Evolutionary conservation across 2,113 vertebrate genomes (phyloP), one percentile per base, ranked within the genome.

Genomic region (Diphyllodes magnificus): DNA sequence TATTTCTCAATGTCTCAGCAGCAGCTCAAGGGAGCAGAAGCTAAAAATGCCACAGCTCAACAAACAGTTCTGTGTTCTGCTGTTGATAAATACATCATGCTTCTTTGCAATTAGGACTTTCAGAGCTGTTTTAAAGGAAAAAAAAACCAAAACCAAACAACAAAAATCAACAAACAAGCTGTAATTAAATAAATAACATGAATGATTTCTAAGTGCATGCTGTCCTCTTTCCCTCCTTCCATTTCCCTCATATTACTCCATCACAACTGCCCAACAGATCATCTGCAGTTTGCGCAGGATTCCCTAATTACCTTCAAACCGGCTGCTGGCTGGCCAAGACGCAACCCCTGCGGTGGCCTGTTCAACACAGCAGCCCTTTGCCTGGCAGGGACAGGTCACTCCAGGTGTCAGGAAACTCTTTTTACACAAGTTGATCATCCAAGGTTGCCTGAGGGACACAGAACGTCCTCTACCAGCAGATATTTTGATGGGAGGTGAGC

Each of bases 1-100:
- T 84, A 92, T 97, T 97, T 96, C 95, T 94, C 88, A 95, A 93
- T 80, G 40, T 86, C 89, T 94, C 61, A 94, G 2, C 65, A 92
- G 84, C 91, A 88, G 89, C 91, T 93, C 82, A 65, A 49, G 90
- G 89, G 84, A 97, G 53, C 35, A 95, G 85, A 84, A 89, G 72
- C 89, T 96, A 93, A 96, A 96, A 87, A 92, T 86, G 68, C 66
- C 69, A 85, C 77, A 77, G 82, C 66, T 92, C 86, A 93, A 88
- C 80, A 91, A 96, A 90, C 64, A 93, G 71, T 75, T 85, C 60
- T 80, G n/a, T 93, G 63, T 73, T 82, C 50, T 79, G 30, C 84
- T 69, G 42, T 63, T 59, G 69, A 47, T 93, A 93, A 92, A 92
- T 60, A 96, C 82, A 79, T 49, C 35, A 0, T 79, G 76, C 89